phyloP scores from a whole-genome alignment of 2,113 vertebrate genomes.

The Rhabdomys dilectus region DNA sequence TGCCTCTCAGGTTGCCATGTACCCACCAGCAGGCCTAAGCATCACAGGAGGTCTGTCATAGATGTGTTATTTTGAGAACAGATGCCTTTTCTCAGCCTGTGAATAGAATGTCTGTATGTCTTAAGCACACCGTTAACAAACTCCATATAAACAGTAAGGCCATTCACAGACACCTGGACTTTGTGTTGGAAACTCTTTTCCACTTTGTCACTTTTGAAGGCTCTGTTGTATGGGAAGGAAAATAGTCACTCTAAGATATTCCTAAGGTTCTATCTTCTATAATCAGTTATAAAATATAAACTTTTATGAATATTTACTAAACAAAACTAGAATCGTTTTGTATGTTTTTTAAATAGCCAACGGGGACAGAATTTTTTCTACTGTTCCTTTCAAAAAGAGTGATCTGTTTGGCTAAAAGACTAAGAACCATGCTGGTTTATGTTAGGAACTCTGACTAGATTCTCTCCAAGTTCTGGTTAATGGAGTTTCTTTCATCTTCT shows the following conservation, averaged over 20 bases:
- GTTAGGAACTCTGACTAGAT: not conserved
- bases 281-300: constrained; percentile 34
- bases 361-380: not conserved
- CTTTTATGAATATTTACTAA: not conserved
- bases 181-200: constrained; percentile 1
- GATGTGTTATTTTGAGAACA: constrained; percentile 1
- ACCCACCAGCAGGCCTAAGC: not conserved
- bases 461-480: not conserved
- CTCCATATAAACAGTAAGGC: not conserved
- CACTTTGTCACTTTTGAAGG: constrained; percentile 6
- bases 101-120: constrained; percentile 38
- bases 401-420: not conserved
- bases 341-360: not conserved
- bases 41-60: not conserved
- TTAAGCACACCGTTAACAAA: not conserved
- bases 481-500: not conserved
- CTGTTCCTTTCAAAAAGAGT: constrained; percentile 23
- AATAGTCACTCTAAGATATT: not conserved
- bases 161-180: not conserved
- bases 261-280: not conserved
- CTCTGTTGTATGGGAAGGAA: constrained; percentile 6
- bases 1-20: not conserved
- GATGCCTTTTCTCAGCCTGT: not conserved
- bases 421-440: not conserved
- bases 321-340: not conserved